A percentile compares a stretch with the other conserved stretches of the same genome.
Evolutionary conservation across 2,797 vertebrate genomes (phyloP).

Genomic region (Taeniopygia guttata): DNA sequence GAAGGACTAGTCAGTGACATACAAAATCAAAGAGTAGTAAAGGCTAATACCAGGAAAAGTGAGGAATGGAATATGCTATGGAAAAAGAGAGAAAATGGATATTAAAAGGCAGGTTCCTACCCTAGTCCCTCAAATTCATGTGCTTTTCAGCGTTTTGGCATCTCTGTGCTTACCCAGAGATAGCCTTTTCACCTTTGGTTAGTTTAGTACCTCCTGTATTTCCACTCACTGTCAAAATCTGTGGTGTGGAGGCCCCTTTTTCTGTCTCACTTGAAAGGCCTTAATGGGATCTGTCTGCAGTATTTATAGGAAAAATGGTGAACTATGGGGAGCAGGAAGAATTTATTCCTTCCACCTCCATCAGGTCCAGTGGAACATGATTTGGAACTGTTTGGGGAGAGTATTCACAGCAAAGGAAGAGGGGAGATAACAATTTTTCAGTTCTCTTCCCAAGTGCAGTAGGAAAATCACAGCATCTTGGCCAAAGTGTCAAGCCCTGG

Average conservation of each 20-base stretch:
- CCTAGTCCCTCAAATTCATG: accelerated
- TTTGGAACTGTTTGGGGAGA: not conserved
- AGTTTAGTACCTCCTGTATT: not conserved
- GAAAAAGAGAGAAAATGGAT: not conserved
- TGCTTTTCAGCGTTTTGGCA: not conserved
- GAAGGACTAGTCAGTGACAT: not conserved
- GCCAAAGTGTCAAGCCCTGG: not conserved
- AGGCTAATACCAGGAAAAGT: not conserved
- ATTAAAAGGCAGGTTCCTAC: not conserved
- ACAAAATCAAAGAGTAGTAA: not conserved
- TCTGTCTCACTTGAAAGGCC: not conserved
- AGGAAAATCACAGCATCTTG: not conserved
- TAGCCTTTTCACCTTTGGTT: not conserved
- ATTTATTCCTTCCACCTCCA: not conserved
- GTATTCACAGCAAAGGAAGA: not conserved
- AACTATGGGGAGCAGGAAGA: not conserved
- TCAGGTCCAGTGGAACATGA: not conserved
- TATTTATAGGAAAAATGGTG: not conserved
- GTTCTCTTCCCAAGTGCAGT: not conserved
- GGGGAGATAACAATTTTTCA: not conserved
- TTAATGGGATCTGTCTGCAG: not conserved
- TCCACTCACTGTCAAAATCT: not conserved
- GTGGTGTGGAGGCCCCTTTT: not conserved
- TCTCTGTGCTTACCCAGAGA: not conserved
- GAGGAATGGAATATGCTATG: not conserved